Base-by-base conservation (phyloP, 2,797 vertebrate species). In the Danio tinwini region DNA sequence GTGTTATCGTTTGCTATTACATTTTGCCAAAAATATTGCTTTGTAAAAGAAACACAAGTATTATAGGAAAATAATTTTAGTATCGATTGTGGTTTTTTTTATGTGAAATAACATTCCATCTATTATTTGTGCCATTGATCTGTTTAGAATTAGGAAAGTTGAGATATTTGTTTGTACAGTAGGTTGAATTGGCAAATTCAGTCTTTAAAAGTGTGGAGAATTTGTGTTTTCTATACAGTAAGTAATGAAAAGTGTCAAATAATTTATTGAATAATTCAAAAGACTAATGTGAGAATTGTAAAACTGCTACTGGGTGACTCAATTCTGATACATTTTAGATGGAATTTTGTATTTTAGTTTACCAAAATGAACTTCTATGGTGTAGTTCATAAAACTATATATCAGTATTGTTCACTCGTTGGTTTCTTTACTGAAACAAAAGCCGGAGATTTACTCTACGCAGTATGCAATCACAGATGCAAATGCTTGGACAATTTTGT, bases 11-110 rank as follows among this genome's bases (percentile, higher is more conserved):
- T 62, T 62, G 65, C 45, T 78, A 65, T 50, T 75, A 39, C 74
- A 59, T 81, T 52, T 69, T 70, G 80, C 75, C 78, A 81, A 87
- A 85, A 53, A 40, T 55, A 1, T 58, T 83, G 58, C 40, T 45
- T 55, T 63, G 45, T 50, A 55, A 40, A 62, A 61, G 69, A 64
- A 64, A 50, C 65, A 37, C 53, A 56, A 74, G 58, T 78, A 53
- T 81, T 76, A 12, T 44, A 49, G 14, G 69, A 74, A 74, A 42
- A 76, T 80, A 6, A 70, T 67, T 68, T 76, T 76, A 29, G 16
- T 74, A 52, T 68, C 63, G 47, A 52, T 74, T 84, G 63, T 82
- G 52, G 67, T 76, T 73, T 64, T 83, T n/a, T 29, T 59, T 49
- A 67, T 56, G 64, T 76, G 79, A 21, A 21, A 61, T 29, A 83